phyloP scores from a whole-genome alignment of 2,888 invertebrate species.

The Yponomeuta plumbellus region DNA sequence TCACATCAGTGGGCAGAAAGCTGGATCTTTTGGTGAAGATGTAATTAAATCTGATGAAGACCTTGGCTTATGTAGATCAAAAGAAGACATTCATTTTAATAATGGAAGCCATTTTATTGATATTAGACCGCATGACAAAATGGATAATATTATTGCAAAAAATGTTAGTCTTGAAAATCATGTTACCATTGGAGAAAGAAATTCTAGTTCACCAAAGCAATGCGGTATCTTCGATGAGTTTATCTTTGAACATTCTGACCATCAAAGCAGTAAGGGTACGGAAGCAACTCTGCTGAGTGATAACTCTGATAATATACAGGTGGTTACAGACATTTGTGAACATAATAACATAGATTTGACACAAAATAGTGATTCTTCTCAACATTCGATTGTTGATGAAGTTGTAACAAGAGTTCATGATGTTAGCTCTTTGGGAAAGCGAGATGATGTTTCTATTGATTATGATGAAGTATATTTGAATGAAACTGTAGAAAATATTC shows the following conservation, averaged over 20 bases:
- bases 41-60: slow-evolving; percentile 17
- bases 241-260: slow-evolving; percentile 38
- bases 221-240: slow-evolving; percentile 42
- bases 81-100: too few relatives aligned
- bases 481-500: background rate
- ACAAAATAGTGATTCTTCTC: slow-evolving; percentile 34
- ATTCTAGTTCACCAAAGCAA: slow-evolving; percentile 7
- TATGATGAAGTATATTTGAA: slow-evolving; percentile 47
- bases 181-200: background rate
- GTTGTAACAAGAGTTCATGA: slow-evolving; percentile 9
- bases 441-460: slow-evolving; percentile 51
- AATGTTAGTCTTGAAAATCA: background rate
- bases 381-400: background rate
- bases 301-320: slow-evolving; percentile 15
- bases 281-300: background rate
- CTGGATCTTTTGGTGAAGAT: background rate
- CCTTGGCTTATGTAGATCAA: too few relatives aligned
- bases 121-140: background rate
- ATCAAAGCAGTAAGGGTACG: slow-evolving; percentile 23
- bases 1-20: slow-evolving; percentile 31
- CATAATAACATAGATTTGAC: slow-evolving; percentile 45
- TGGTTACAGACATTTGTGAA: slow-evolving; percentile 18
- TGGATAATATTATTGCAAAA: background rate
- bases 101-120: background rate
- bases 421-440: slow-evolving; percentile 38